Percentiles rank a stretch among this genome's conserved stretches.
phyloP scores from a whole-genome alignment of 2,797 vertebrate genomes.

The Pseudochirops cupreus region DNA sequence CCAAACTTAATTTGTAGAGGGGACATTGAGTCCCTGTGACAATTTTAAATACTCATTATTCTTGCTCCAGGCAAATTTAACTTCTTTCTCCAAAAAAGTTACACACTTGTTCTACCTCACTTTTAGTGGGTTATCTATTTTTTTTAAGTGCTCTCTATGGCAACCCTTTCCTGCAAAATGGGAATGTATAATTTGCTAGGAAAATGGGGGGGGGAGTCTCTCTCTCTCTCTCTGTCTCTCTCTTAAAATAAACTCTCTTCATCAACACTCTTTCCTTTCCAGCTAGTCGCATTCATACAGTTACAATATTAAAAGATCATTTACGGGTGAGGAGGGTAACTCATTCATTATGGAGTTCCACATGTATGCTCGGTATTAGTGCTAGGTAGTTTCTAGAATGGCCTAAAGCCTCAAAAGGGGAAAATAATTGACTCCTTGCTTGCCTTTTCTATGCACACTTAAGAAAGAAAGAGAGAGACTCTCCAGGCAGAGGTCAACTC shows the following conservation, averaged over 20 bases:
- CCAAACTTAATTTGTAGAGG: conserved; percentile 47
- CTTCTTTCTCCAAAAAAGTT: conserved; percentile 64
- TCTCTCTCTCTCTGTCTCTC: neutral
- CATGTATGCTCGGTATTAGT: conserved; percentile 49
- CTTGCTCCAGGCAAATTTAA: conserved; percentile 50
- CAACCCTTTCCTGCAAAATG: conserved; percentile 77
- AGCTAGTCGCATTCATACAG: conserved; percentile 38
- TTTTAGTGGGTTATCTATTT: conserved; percentile 68
- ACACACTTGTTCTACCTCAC: conserved; percentile 44
- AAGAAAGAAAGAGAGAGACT: neutral
- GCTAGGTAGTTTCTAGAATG: neutral
- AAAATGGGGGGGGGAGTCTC: conserved; percentile 47
- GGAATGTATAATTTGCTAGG: conserved; percentile 74
- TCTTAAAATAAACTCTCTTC: conserved; percentile 50
- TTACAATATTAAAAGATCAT: conserved; percentile 63
- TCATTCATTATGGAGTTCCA: conserved; percentile 48
- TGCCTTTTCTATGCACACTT: conserved; percentile 25
- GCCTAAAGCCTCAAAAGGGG: conserved; percentile 52
- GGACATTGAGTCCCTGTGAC: conserved; percentile 5
- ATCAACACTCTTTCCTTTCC: conserved; percentile 64
- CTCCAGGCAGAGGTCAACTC: conserved; percentile 39
- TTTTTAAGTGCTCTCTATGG: conserved; percentile 77
- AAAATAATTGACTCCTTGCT: conserved; percentile 67
- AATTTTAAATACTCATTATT: conserved; percentile 50
- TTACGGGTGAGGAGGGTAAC: conserved; percentile 63